These are phyloP conservation scores for Labeo calbasu DNA, from an alignment of 2,797 vertebrate genomes.

Conservation along the genomic window DNA sequence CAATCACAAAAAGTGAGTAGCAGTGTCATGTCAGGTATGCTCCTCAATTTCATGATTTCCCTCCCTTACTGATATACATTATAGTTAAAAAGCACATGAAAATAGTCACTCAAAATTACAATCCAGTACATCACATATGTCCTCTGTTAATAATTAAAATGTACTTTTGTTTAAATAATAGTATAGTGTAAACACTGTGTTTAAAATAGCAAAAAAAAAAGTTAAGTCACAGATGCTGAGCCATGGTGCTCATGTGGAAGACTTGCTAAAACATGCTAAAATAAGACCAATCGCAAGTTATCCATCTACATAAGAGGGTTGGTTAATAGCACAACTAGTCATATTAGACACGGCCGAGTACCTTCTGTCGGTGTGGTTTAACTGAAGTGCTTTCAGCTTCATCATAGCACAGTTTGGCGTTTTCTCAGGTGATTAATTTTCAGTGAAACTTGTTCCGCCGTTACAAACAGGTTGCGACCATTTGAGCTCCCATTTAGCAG, in stretches of 20 bases:
- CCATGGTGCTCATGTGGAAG: neutral
- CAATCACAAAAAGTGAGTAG: constrained; percentile 7
- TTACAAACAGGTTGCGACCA: constrained; percentile 52
- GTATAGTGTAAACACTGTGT: neutral
- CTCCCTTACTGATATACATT: neutral
- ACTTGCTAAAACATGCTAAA: neutral
- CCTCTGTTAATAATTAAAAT: neutral
- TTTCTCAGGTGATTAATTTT: constrained; percentile 62
- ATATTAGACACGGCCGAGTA: constrained; percentile 49
- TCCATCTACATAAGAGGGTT: neutral
- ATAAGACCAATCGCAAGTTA: neutral
- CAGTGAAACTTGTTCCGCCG: constrained; percentile 36
- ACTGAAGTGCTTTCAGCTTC: constrained; percentile 44
- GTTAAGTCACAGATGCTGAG: neutral
- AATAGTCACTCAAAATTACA: neutral
- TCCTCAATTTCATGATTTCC: neutral
- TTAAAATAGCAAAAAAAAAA: neutral
- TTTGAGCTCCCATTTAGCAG: constrained; percentile 53
- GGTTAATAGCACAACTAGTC: neutral
- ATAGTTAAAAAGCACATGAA: neutral
- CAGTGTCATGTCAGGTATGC: neutral
- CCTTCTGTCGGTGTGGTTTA: constrained; percentile 50
- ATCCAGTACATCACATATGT: neutral
- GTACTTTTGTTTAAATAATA: neutral
- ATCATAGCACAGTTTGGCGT: constrained; percentile 48